Evolutionary conservation across 92 coral and sea anemone genomes (phyloP), one percentile per base, ranked within the genome.

Genomic region (Phenganax marumi): DNA sequence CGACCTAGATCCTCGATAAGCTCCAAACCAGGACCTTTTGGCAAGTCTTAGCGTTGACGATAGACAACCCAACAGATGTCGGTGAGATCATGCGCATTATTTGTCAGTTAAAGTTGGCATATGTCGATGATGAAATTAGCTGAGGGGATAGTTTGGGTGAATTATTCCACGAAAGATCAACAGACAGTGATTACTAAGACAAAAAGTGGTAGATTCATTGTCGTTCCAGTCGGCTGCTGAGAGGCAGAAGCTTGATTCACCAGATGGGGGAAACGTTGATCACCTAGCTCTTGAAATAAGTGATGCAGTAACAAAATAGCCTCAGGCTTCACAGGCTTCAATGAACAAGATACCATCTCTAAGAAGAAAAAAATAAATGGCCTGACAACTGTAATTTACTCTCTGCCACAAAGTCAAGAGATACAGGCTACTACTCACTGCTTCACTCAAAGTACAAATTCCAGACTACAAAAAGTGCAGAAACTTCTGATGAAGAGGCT

Each of bases 171-270:
- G n/a, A n/a, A n/a, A n/a, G n/a, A n/a, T n/a, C n/a, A n/a, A n/a
- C n/a, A n/a, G n/a, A n/a, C n/a, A n/a, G n/a, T n/a, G n/a, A n/a
- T n/a, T n/a, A n/a, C n/a, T n/a, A n/a, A n/a, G n/a, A n/a, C n/a
- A n/a, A n/a, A n/a, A n/a, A n/a, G n/a, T n/a, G n/a, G n/a, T n/a
- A n/a, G n/a, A n/a, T n/a, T n/a, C n/a, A n/a, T 70, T 33, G 48
- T 61, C 65, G 43, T 64, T 63, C 39, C 84, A 68, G 10, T 62
- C 83, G 4, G 79, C 84, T 46, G 83, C 87, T 61, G 63, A 49
- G 1, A 63, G 61, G 13, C 79, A 73, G 3, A 77, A 60, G 19
- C 68, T 57, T 57, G n/a, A 57, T 22, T 11, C 6, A 8, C 18
- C 64, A 60, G 66, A 60, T 18, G 66, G 22, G 66, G 66, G 66